phyloP scores from a whole-genome alignment of 2,888 invertebrate genomes.

The Hanleya hanleyi region DNA sequence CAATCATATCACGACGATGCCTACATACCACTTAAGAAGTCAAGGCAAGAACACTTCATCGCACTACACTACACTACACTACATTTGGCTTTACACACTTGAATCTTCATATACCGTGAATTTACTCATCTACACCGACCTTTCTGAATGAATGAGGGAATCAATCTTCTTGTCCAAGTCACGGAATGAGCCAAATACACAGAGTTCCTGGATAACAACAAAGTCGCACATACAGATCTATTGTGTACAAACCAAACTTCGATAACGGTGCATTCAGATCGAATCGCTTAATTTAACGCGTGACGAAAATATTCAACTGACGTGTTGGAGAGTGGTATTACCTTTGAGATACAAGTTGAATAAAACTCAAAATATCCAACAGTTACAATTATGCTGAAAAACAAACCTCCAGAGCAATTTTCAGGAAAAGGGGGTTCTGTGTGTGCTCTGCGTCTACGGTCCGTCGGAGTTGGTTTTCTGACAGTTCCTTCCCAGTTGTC shows the following conservation, averaged over 20 bases:
- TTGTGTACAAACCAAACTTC: no score
- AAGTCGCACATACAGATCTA: no score
- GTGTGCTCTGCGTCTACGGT: conserved; percentile 52
- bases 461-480: conserved; percentile 51
- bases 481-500: conserved; percentile 60
- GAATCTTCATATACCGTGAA: no score
- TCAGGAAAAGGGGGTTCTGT: conserved; percentile 59
- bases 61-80: no score
- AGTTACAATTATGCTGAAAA: background rate
- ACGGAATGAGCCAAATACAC: conserved; percentile 64
- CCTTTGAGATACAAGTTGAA: background rate
- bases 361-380: background rate
- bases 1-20: no score
- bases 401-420: conserved; percentile 53
- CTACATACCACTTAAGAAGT: no score
- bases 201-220: conserved; percentile 53
- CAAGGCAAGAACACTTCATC: no score
- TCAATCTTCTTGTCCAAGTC: conserved; percentile 66
- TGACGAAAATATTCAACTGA: background rate
- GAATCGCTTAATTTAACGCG: background rate
- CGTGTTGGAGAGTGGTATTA: background rate
- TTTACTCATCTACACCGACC: conserved; percentile 37
- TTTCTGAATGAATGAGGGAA: conserved; percentile 47
- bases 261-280: no score
- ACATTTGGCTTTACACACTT: no score